Base-by-base conservation (phyloP, 2,797 vertebrate species). In the Falco columbarius region DNA sequence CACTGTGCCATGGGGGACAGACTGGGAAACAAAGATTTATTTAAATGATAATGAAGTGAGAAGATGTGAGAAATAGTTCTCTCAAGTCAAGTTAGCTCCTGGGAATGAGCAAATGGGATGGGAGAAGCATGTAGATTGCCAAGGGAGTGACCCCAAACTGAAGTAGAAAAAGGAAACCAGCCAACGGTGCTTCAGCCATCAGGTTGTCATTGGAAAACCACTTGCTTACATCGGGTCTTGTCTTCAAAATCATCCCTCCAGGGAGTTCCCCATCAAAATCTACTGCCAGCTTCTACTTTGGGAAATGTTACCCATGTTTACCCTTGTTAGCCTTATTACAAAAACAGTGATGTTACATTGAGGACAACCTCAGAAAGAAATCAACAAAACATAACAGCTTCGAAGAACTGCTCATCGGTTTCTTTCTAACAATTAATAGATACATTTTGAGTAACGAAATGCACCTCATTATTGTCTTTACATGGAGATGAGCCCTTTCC, bases 401-500 rank as follows among this genome's bases (percentile, higher is more conserved):
- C 73, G 85, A 63, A 71, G 36, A 96, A 76, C 52, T 67, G 34
- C 38, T 71, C 12, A 67, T 89, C 29, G 70, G 58, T 80, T 26
- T 73, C 91, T 92, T 93, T 83, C 72, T 85, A 91, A 72, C 0
- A 4, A 72, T 44, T 66, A 85, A 38, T 72, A 84, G 65, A 86
- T 59, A 96, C 59, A 81, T 96, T 95, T 72, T 87, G 70, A 91
- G 87, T 81, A 92, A 93, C 75, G 51, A 97, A 94, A 94, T 97
- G 97, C 88, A 99, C 99, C 98, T 99, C 98, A 91, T 99, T 98
- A 2, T 98, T 98, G 93, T 98, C 98, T 98, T 98, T 98, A 97
- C 98, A 99, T 54, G 99, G 98, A 96, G 98, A 96, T 67, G 99
- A 99, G 82, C 98, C 98, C 91, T 98, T 99, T 95, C 98, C 99